These are phyloP conservation scores for Hyperopisus bebe DNA, from an alignment of 2,113 vertebrate species.

Conservation along the genomic window DNA sequence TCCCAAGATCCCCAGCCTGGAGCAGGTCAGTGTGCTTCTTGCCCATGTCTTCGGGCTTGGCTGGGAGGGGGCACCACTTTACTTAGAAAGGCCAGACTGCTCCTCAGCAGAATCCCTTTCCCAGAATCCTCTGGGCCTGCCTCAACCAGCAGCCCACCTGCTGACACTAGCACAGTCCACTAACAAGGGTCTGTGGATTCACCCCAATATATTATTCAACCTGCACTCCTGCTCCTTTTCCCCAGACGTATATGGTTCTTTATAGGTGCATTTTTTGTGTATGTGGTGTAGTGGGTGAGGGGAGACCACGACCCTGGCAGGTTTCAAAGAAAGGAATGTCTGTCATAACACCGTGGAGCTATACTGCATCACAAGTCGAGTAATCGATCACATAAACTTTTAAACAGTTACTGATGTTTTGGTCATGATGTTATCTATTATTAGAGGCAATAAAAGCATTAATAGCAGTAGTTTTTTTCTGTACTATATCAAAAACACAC, in stretches of 20 bases:
- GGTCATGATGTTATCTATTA: background rate
- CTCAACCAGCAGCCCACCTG: constrained; percentile 10
- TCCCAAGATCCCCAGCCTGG: background rate
- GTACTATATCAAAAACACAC: background rate
- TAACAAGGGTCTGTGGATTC: background rate
- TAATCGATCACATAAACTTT: background rate
- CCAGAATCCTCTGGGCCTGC: constrained; percentile 6
- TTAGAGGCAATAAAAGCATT: background rate
- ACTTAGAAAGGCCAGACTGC: background rate
- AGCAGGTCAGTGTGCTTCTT: background rate
- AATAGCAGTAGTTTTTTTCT: background rate
- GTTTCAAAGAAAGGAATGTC: background rate
- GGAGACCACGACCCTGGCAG: background rate
- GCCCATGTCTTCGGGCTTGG: background rate
- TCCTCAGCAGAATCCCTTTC: constrained; percentile 5
- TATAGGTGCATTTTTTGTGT: background rate
- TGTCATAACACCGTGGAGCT: background rate
- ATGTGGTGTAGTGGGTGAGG: background rate
- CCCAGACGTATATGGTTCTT: background rate
- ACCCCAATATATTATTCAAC: background rate
- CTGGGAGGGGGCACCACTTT: background rate
- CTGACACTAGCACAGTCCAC: constrained; percentile 17
- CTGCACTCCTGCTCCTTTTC: background rate
- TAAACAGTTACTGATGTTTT: background rate
- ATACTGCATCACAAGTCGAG: background rate